Evolutionary conservation across 2,888 invertebrate genomes (phyloP), one percentile per base, ranked within the genome.

Genomic region (Xylocampa areola): DNA sequence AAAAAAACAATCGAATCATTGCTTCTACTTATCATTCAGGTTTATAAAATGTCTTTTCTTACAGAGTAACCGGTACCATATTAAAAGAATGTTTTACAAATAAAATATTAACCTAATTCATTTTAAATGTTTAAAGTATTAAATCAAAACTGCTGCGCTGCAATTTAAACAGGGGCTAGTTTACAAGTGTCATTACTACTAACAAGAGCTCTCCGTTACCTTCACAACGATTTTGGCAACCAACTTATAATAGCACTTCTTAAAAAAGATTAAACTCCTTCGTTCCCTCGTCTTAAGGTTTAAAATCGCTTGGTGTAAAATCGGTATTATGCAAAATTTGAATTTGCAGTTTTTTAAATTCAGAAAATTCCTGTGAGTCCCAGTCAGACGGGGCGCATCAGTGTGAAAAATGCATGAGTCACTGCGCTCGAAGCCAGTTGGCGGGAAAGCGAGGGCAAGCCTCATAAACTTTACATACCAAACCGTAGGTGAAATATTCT

Each of bases 391-490:
- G 63, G 52, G 80, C 73, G 81, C 82, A 79, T 80, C 80, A 79
- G 78, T 77, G 84, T 88, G 88, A 87, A 89, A 89, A 87, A 88
- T 90, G 84, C 84, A 89, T 82, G 87, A 89, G 80, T 81, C 82
- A 81, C 81, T 84, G 79, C 78, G 71, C 73, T 76, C 65, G 70
- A 59, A 72, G 68, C 68, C 67, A 77, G 77, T 76, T 72, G 73
- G 63, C 61, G 70, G 73, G 69, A 79, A 82, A 79, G 65, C 58
- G 52, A 48, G 23, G 59, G 66, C 55, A 63, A 51, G 54, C 68
- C 59, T 76, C 77, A 77, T 79, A 79, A 76, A 75, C 65, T 68
- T 67, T 68, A 71, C 63, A 74, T 69, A 54, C 43, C 52, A 47
- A 54, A 44, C 45, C 36, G 52, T 59, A 58, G 55, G 51, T 64